These are phyloP conservation scores for Oreocharis arfaki DNA, from an alignment of 2,113 vertebrate species.

Conservation along the genomic window DNA sequence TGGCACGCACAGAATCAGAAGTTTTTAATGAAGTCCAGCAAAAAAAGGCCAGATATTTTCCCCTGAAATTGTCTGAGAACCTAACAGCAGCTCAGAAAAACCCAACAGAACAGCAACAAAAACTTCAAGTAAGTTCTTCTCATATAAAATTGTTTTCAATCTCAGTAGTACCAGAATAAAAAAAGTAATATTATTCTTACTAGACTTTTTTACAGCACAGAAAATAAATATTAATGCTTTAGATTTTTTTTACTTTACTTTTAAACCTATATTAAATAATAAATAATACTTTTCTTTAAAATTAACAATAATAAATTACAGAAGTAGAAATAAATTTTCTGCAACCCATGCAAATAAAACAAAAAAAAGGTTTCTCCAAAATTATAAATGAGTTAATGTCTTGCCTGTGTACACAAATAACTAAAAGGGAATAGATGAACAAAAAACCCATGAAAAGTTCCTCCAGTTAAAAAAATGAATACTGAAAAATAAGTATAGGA, in stretches of 20 bases:
- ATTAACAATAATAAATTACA: background rate
- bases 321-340: background rate
- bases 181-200: background rate
- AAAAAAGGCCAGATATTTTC: background rate
- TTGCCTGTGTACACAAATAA: background rate
- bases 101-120: background rate
- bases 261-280: background rate
- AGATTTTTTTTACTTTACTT: background rate
- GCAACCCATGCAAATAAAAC: background rate
- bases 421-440: background rate
- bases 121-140: background rate
- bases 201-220: background rate
- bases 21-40: background rate
- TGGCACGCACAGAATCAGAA: background rate
- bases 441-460: background rate
- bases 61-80: background rate
- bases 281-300: background rate
- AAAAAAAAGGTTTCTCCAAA: background rate
- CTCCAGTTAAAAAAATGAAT: background rate
- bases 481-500: background rate
- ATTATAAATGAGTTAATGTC: background rate
- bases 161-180: background rate
- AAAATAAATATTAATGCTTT: background rate
- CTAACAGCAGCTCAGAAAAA: background rate
- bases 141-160: background rate